Percentiles rank a stretch among this genome's conserved stretches.
Evolutionary conservation across 1,140 invertebrate species (phyloP).

Genomic region (Megalonaias nervosa): DNA sequence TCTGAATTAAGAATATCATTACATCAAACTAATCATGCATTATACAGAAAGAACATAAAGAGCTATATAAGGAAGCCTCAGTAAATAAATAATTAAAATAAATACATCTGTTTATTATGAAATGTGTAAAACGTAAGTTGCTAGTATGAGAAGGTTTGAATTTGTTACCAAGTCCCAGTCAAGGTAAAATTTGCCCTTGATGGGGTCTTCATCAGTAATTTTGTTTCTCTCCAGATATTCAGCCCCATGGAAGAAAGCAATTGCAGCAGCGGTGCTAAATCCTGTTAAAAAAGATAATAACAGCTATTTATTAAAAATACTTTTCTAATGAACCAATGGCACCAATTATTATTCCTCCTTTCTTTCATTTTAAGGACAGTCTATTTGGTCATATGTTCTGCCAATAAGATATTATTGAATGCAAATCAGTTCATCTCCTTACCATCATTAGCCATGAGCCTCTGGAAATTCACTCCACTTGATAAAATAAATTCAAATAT

Average conservation of each 20-base stretch:
- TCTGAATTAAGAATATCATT: not conserved
- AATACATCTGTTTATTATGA: not conserved
- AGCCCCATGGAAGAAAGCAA: slow-evolving; percentile 67
- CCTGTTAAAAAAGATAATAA: slow-evolving; percentile 43
- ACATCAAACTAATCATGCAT: not conserved
- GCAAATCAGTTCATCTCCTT: too few species aligned
- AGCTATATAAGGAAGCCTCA: not conserved
- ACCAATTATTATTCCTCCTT: too few species aligned
- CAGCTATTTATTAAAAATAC: not conserved
- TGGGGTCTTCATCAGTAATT: slow-evolving; percentile 39
- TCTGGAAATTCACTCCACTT: too few species aligned
- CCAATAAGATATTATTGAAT: too few species aligned
- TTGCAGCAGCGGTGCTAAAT: slow-evolving; percentile 58
- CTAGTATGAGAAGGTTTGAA: too few species aligned
- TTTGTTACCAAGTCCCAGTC: slow-evolving; percentile 48
- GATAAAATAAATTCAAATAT: too few species aligned
- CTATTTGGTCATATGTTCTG: too few species aligned
- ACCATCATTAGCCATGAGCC: too few species aligned
- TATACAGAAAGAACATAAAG: not conserved
- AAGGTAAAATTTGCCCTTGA: slow-evolving; percentile 40
- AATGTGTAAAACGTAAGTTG: not conserved
- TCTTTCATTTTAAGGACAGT: too few species aligned
- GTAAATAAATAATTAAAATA: not conserved
- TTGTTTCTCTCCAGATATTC: slow-evolving; percentile 67
- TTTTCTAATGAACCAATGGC: too few species aligned